Base-by-base conservation (phyloP, 2,888 invertebrate species). In the Patella pellucida region DNA sequence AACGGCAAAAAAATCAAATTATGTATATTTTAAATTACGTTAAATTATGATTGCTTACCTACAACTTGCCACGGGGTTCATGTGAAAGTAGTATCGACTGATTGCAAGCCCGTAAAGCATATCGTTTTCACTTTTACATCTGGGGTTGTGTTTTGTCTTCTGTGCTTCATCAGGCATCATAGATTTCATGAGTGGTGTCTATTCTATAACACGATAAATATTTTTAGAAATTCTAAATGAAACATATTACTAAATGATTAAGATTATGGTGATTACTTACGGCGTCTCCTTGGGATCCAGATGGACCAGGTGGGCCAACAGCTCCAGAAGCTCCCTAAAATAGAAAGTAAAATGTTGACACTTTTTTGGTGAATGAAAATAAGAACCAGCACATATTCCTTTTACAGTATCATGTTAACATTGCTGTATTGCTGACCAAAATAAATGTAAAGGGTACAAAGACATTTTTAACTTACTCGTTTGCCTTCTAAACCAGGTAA, bases 401-500 rank as follows among this genome's bases (percentile, higher is more conserved):
- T 62, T 62, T 9, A 7, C 14, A 19, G 7, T 62, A 19, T 19
- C 9, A 19, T 62, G 9, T 19, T 62, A 19, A 19, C 9, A 62
- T 62, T 62, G 9, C 0, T 19, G 12, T 27, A n/a, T n/a, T n/a
- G n/a, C n/a, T n/a, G n/a, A n/a, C n/a, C 41, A 41, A 9, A 41
- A 41, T 9, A 0, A 41, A 41, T 41, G 41, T 41, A 41, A 16
- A 16, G 19, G 52, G 15, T 51, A 14, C 15, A 23, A 68, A 16
- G n/a, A 31, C 51, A 51, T n/a, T 41, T 3, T 41, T 15, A 50
- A 79, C 84, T 75, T 76, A 88, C 88, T 78, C 88, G 80, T 76
- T 86, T 84, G 77, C 89, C 89, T 68, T 86, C 83, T 16, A 80
- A 73, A 56, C 88, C 88, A 11, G 85, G 81, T 1, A 86, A 79